phyloP scores from a whole-genome alignment of 2,113 vertebrate species.

The Mormyrus lacerda region DNA sequence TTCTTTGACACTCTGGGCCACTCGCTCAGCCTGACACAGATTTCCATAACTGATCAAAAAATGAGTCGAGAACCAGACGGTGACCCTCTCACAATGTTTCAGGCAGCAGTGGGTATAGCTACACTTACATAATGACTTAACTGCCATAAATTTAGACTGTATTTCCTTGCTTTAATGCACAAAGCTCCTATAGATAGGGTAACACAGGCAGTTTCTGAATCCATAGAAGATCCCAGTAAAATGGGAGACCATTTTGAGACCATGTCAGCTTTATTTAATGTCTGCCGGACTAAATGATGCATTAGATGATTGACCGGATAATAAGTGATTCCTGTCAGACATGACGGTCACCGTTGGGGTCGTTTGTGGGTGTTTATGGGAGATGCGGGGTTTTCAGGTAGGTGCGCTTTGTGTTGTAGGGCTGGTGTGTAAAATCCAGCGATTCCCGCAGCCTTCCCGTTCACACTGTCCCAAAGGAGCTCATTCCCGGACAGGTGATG shows the following conservation, averaged over 20 bases:
- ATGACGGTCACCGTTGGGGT: neutral
- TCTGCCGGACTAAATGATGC: neutral
- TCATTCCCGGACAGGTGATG: constrained; percentile 72
- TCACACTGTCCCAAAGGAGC: constrained; percentile 66
- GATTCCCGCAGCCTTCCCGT: constrained; percentile 58
- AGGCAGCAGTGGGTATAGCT: neutral
- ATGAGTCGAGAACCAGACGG: neutral
- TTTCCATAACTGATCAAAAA: neutral
- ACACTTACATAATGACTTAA: neutral
- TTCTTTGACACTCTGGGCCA: neutral
- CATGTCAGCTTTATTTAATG: neutral
- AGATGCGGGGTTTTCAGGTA: neutral
- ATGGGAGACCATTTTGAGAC: neutral
- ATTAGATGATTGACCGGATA: neutral
- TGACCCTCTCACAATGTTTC: neutral
- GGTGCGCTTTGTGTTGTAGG: constrained; percentile 58
- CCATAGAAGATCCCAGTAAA: neutral
- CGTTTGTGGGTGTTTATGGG: neutral
- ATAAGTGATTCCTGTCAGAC: neutral
- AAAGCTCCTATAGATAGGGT: neutral
- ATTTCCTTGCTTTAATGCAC: neutral
- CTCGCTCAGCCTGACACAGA: neutral
- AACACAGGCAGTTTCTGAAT: neutral
- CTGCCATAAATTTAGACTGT: neutral
- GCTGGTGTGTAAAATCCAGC: constrained; percentile 72